Base-by-base conservation (phyloP, 2,888 invertebrate species). In the Gonocerus acuteangulatus region DNA sequence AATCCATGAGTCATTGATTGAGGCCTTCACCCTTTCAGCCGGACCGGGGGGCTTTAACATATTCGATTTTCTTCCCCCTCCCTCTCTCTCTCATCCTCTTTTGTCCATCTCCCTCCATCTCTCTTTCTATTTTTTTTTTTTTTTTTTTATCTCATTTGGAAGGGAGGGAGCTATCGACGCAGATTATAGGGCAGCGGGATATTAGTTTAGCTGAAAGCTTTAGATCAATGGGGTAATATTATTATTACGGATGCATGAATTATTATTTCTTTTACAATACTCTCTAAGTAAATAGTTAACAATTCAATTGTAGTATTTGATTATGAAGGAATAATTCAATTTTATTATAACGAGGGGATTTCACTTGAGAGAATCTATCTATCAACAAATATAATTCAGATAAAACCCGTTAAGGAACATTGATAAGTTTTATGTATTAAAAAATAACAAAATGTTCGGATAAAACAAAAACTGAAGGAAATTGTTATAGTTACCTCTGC, bases 1-100 rank as follows among this genome's bases (percentile, higher is more conserved):
- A 63, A 61, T 52, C 64, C 64, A 64, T 64, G 64, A 64, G 61
- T 64, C 64, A 64, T 64, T 64, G 64, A 64, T 64, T 61, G 64
- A 61, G 47, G 44, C 36, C 54, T 19, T 48, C 51, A 42, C 45
- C 48, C 56, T 32, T 39, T 32, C 21, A 36, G 42, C 36, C 39
- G 44, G 27, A 19, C 19, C 32, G 32, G 58, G 23, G 39, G 59
- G 49, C 63, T 61, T 63, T 63, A 63, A 63, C 63, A 63, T 63
- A 63, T 63, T 63, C 63, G 63, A 63, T 63, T 39, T 39, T 39
- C 39, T 39, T n/a, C 18, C 57, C 47, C 57, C 47, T 27, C 32
- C 32, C 23, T 13, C 42, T 42, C 19, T 48, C 32, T 16, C 21
- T 27, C 36, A 19, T 36, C 16, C 21, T 32, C 54, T 54, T 27